These are phyloP conservation scores for Empidonax traillii DNA, from an alignment of 2,113 vertebrate genomes.

Conservation along the genomic window DNA sequence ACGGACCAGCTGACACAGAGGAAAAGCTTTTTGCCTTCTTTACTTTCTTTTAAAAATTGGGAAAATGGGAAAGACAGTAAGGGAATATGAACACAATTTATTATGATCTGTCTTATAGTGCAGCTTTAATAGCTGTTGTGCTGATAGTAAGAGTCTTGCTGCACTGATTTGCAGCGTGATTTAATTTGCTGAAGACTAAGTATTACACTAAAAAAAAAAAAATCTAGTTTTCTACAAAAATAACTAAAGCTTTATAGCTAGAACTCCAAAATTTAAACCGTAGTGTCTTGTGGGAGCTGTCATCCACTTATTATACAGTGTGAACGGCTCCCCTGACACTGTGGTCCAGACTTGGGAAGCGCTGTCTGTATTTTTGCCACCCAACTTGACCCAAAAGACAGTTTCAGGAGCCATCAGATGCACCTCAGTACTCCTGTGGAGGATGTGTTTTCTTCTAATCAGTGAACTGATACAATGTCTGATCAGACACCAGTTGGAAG, in stretches of 20 bases:
- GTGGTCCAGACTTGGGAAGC: background rate
- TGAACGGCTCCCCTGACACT: background rate
- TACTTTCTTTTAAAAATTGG: background rate
- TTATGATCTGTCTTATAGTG: background rate
- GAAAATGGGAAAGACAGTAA: background rate
- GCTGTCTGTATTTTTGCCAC: too few relatives aligned
- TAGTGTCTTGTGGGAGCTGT: background rate
- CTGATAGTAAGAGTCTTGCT: background rate
- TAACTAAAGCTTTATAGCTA: background rate
- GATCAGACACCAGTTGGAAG: too few relatives aligned
- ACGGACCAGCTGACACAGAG: background rate
- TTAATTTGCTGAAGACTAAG: background rate
- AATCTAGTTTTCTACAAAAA: background rate
- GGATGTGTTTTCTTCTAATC: too few relatives aligned
- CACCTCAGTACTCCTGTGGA: too few relatives aligned
- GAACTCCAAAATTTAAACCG: background rate
- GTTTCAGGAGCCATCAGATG: too few relatives aligned
- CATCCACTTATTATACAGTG: background rate
- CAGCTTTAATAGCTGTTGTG: background rate
- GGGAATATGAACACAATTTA: background rate
- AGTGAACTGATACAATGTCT: too few relatives aligned
- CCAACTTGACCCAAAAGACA: too few relatives aligned
- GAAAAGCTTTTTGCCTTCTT: background rate
- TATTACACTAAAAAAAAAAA: background rate
- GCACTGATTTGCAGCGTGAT: background rate